Evolutionary conservation across 2,797 vertebrate species (phyloP).

Genomic region (Hozukius guyotensis): DNA sequence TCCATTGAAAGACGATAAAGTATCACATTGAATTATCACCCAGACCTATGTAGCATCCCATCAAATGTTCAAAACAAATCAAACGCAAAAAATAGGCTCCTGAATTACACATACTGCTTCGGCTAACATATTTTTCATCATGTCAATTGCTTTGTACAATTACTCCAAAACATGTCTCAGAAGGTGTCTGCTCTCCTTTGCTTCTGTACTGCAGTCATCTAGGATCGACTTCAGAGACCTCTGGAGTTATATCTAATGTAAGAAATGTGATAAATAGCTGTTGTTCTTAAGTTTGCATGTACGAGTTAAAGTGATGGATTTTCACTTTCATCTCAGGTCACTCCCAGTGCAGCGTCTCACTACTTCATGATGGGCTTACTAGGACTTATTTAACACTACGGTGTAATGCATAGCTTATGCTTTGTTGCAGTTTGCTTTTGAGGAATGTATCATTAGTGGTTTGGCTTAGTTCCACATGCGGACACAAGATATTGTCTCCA

Average conservation of each 20-base stretch:
- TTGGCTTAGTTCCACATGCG: slow-evolving; percentile 5
- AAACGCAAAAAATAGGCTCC: neutral
- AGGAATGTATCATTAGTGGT: slow-evolving; percentile 29
- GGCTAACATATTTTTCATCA: neutral
- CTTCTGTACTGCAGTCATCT: neutral
- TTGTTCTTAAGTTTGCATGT: neutral
- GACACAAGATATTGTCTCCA: neutral
- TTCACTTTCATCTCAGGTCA: neutral
- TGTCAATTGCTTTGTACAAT: neutral
- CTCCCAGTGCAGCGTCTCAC: neutral
- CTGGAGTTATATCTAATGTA: neutral
- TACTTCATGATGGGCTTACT: neutral
- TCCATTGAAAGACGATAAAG: too few species aligned
- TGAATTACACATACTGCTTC: neutral
- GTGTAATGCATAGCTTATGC: neutral
- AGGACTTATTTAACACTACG: neutral
- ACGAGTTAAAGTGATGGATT: neutral
- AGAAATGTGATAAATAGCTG: neutral
- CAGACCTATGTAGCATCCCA: too few species aligned
- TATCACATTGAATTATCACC: too few species aligned
- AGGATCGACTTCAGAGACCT: neutral
- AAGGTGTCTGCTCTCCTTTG: too few species aligned
- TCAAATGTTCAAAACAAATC: neutral
- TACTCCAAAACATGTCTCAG: neutral
- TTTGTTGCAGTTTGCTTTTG: neutral